Conservation (phyloP, 2,888 invertebrate genomes). For the Drosophila stalkeri region DNA sequence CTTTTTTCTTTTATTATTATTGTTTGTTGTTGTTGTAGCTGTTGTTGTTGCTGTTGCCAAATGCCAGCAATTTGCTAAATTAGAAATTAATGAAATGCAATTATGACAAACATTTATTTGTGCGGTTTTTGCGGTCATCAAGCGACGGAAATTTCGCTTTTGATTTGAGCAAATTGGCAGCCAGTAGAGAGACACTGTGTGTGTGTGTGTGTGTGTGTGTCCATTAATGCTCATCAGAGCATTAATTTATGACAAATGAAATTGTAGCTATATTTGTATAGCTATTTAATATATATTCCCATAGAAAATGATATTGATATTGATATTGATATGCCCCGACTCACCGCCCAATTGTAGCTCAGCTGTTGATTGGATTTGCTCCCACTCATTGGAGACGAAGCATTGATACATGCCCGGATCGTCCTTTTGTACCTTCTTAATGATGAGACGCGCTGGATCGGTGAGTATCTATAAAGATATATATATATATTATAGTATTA, state of each 20-base stretch:
- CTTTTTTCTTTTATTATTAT: slow-evolving; percentile 29
- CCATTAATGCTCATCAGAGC: slow-evolving; percentile 64
- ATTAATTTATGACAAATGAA: slow-evolving; percentile 52
- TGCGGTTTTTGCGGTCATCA: slow-evolving; percentile 70
- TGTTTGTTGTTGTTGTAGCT: slow-evolving; percentile 36
- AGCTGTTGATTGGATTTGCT: slow-evolving; percentile 93
- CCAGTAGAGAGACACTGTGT: neutral
- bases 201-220: slow-evolving; percentile 37
- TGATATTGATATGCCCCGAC: slow-evolving; percentile 61
- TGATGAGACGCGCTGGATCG: slow-evolving; percentile 86
- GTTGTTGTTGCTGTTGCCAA: slow-evolving; percentile 43
- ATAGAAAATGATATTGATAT: slow-evolving; percentile 16
- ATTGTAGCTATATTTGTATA: slow-evolving; percentile 3
- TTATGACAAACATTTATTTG: slow-evolving; percentile 81
- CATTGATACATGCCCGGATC: slow-evolving; percentile 97
- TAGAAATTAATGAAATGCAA: slow-evolving; percentile 83
- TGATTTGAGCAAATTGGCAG: slow-evolving; percentile 38
- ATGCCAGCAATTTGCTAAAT: slow-evolving; percentile 82
- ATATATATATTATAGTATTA: neutral
- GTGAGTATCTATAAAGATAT: slow-evolving; percentile 79
- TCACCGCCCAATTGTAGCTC: slow-evolving; percentile 93
- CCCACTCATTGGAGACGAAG: slow-evolving; percentile 93
- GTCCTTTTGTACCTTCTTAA: slow-evolving; percentile 90
- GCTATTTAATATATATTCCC: slow-evolving; percentile 28
- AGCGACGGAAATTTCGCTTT: slow-evolving; percentile 39